A percentile compares a stretch with the other conserved stretches of the same genome.
Evolutionary conservation across 2,797 vertebrate species (phyloP).

Genomic region (Apogon hyalosoma): DNA sequence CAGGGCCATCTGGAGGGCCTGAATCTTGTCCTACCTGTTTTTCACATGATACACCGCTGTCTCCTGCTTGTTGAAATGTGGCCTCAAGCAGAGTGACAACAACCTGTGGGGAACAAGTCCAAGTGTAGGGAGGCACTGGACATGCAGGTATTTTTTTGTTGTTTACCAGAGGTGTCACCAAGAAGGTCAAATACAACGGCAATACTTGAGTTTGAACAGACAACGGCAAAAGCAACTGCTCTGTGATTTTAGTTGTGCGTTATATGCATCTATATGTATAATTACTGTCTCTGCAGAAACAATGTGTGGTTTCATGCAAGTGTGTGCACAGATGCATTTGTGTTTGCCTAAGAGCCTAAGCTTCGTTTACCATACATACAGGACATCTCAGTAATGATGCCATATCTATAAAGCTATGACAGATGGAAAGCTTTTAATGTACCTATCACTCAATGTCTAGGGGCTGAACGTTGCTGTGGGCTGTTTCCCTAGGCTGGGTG

Average conservation of each 20-base stretch:
- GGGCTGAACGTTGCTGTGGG: constrained; percentile 51
- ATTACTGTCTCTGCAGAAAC: constrained; percentile 11
- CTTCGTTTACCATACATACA: constrained; percentile 42
- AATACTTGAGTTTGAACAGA: constrained; percentile 15
- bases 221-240: background rate
- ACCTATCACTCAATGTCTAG: constrained; percentile 34
- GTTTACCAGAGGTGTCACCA: background rate
- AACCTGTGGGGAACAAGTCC: constrained; percentile 49
- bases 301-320: constrained; percentile 13
- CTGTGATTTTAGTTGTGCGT: background rate
- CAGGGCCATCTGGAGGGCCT: constrained; percentile 56
- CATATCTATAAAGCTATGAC: constrained; percentile 10
- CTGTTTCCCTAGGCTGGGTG: constrained; percentile 67
- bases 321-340: constrained; percentile 30
- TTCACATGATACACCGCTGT: constrained; percentile 41
- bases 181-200: constrained; percentile 1
- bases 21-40: constrained; percentile 71
- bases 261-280: no score
- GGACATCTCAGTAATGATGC: constrained; percentile 33
- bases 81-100: constrained; percentile 54
- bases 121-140: constrained; percentile 26
- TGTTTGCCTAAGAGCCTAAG: constrained; percentile 37
- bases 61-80: constrained; percentile 43
- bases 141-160: constrained; percentile 22
- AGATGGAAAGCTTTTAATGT: constrained; percentile 33